Percentiles rank a stretch among this genome's conserved stretches.
Conservation (phyloP, 2,888 invertebrate species). For the Brenthis daphne region DNA sequence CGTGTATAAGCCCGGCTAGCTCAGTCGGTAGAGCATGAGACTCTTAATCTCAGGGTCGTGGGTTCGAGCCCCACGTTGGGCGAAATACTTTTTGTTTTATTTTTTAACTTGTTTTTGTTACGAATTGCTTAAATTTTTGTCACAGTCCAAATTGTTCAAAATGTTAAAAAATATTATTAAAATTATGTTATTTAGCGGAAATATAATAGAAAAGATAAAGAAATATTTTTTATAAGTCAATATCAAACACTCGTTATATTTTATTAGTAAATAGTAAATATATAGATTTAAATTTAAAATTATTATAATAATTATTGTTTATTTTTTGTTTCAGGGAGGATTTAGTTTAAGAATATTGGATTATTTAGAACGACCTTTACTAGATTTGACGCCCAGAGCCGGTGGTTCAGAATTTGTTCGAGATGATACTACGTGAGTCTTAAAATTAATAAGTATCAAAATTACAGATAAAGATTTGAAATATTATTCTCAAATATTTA, state of each 20-base stretch:
- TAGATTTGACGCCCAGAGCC: constrained; percentile 92
- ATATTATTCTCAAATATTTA: not conserved
- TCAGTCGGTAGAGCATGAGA: constrained; percentile 84
- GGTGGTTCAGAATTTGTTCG: constrained; percentile 90
- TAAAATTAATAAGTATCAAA: not conserved
- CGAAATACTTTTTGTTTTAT: constrained; percentile 43
- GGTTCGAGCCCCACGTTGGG: constrained; percentile 85
- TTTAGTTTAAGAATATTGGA: constrained; percentile 94
- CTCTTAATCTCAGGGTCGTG: constrained; percentile 86
- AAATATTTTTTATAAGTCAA: no score
- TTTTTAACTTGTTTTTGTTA: constrained; percentile 34
- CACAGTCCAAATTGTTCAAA: no score
- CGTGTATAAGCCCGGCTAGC: constrained; percentile 70
- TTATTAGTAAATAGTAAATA: not conserved
- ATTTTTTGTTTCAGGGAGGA: constrained; percentile 88
- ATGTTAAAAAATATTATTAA: no score
- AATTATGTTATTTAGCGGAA: no score
- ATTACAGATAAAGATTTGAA: not conserved
- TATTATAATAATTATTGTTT: no score
- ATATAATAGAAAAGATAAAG: no score
- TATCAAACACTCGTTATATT: not conserved
- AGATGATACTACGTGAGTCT: constrained; percentile 93
- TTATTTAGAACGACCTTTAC: constrained; percentile 89
- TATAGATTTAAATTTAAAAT: not conserved
- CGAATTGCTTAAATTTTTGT: no score